Evolutionary conservation across 2,113 vertebrate species (phyloP).

Genomic region (Tetraodon nigroviridis): DNA sequence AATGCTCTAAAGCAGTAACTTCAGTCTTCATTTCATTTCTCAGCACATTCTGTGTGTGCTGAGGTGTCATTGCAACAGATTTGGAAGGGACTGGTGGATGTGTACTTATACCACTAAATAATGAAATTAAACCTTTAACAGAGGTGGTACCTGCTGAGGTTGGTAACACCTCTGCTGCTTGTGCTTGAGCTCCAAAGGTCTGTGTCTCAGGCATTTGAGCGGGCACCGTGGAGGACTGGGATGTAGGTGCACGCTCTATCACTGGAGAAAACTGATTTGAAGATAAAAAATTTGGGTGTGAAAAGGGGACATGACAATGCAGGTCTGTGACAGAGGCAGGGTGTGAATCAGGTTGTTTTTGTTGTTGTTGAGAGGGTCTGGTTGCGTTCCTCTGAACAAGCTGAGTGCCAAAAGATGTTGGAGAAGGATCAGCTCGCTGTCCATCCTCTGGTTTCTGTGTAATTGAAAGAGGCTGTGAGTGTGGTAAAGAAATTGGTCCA

Average conservation of each 20-base stretch:
- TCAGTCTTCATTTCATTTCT: neutral
- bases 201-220: conserved; percentile 3
- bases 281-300: conserved; percentile 4
- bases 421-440: neutral
- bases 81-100: conserved; percentile 8
- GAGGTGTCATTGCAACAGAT: conserved; percentile 3
- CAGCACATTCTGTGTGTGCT: neutral
- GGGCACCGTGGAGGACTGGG: conserved; percentile 14
- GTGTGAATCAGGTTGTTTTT: conserved; percentile 17
- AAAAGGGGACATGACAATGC: conserved; percentile 4
- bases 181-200: conserved; percentile 6
- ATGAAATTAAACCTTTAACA: conserved; percentile 63
- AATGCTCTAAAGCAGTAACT: neutral
- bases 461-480: conserved; percentile 2
- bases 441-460: conserved; percentile 13
- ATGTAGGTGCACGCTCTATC: neutral
- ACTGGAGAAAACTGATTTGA: conserved; percentile 8
- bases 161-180: conserved; percentile 4
- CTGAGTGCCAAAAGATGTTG: conserved; percentile 1
- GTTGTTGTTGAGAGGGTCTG: conserved; percentile 9
- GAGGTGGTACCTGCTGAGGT: conserved; percentile 31
- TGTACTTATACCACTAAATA: conserved; percentile 43
- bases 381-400: conserved; percentile 4
- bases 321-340: conserved; percentile 10
- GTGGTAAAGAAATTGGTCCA: conserved; percentile 18